phyloP scores from a whole-genome alignment of 2,888 invertebrate genomes.

The Cheilosia variabilis region DNA sequence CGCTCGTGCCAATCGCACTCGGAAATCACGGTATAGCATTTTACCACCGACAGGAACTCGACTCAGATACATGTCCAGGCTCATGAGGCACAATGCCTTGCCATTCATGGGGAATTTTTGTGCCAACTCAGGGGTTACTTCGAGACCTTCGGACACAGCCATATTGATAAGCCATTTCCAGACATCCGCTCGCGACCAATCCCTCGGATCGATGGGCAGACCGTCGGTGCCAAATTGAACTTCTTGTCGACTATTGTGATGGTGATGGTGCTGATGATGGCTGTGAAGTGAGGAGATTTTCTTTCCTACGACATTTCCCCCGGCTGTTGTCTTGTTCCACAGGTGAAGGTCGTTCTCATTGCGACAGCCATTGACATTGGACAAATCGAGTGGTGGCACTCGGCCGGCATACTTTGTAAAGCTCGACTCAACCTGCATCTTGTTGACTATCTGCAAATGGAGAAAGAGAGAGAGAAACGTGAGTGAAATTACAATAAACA shows the following conservation, averaged over 20 bases:
- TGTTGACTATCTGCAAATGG: slow-evolving; percentile 60
- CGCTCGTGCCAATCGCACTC: slow-evolving; percentile 88
- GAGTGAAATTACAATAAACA: slow-evolving; percentile 7
- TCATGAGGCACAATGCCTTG: slow-evolving; percentile 91
- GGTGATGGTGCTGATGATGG: slow-evolving; percentile 73
- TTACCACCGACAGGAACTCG: slow-evolving; percentile 89
- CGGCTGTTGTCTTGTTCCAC: slow-evolving; percentile 76
- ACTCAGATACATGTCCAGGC: slow-evolving; percentile 89
- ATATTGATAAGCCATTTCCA: slow-evolving; percentile 87
- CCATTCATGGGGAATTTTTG: slow-evolving; percentile 91
- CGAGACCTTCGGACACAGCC: slow-evolving; percentile 84
- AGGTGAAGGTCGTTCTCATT: slow-evolving; percentile 78
- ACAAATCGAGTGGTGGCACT: slow-evolving; percentile 82
- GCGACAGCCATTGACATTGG: slow-evolving; percentile 80
- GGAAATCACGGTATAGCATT: slow-evolving; percentile 88
- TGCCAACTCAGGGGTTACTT: slow-evolving; percentile 82
- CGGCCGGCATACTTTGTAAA: slow-evolving; percentile 82
- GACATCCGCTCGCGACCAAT: slow-evolving; percentile 89
- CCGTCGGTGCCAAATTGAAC: slow-evolving; percentile 80
- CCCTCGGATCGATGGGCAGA: slow-evolving; percentile 87
- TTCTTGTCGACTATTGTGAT: slow-evolving; percentile 63
- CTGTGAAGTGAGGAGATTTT: slow-evolving; percentile 56
- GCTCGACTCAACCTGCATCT: slow-evolving; percentile 82
- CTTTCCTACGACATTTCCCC: slow-evolving; percentile 59
- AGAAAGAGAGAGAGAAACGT: slow-evolving; percentile 34